These are phyloP conservation scores for Planiliza haematocheilus DNA, from an alignment of 2,113 vertebrate species.

Conservation along the genomic window DNA sequence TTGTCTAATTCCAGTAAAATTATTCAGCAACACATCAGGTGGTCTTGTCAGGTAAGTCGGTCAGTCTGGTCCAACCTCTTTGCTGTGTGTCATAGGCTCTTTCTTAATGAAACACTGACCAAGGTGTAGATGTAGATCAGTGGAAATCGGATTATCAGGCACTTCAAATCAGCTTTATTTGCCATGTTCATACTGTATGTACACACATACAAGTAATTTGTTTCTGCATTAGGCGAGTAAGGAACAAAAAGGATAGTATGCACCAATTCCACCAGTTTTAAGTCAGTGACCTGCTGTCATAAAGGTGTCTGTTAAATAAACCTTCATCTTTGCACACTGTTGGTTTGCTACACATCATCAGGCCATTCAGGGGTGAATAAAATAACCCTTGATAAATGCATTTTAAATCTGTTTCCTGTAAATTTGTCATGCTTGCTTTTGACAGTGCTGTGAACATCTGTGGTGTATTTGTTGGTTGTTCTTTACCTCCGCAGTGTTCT, in stretches of 20 bases:
- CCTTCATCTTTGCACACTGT: not conserved
- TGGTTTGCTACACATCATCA: not conserved
- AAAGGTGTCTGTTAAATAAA: not conserved
- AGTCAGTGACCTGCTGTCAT: no score
- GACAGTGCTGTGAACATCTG: slow-evolving; percentile 4
- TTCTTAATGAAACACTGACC: not conserved
- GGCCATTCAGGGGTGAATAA: not conserved
- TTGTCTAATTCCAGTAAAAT: slow-evolving; percentile 15
- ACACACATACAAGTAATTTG: no score
- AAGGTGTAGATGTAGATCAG: no score
- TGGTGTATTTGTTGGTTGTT: slow-evolving; percentile 17
- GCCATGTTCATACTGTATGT: no score
- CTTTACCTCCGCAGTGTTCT: not conserved
- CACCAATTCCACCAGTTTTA: no score
- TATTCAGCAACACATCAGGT: not conserved
- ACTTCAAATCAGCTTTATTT: no score
- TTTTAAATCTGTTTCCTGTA: not conserved
- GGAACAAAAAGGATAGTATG: no score
- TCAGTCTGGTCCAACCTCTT: no score
- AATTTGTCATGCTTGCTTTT: not conserved
- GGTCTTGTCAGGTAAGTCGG: slow-evolving; percentile 1
- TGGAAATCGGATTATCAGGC: no score
- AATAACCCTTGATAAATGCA: not conserved
- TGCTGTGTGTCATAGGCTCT: no score
- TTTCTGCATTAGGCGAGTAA: no score